phyloP scores from a whole-genome alignment of 1,140 invertebrate species.

The Apis florea region DNA sequence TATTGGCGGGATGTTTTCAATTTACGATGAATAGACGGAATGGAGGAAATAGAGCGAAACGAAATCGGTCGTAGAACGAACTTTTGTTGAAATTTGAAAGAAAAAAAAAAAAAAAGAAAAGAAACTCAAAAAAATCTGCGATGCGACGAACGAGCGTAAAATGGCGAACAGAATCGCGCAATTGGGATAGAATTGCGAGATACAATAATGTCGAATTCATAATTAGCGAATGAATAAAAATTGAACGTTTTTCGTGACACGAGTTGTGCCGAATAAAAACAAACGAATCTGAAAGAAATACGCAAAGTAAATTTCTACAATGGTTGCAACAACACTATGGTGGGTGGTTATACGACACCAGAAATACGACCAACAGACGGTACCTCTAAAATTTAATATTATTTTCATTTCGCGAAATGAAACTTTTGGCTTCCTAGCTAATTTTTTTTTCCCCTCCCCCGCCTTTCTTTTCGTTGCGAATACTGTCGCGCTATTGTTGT shows the following conservation, averaged over 20 bases:
- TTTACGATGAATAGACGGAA: not conserved
- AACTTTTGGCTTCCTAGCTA: constrained; percentile 47
- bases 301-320: constrained; percentile 30
- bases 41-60: not conserved
- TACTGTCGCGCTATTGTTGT: constrained; percentile 7
- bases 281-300: not conserved
- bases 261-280: not conserved
- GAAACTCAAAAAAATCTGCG: not conserved
- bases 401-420: constrained; percentile 66
- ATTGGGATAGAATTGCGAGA: no score
- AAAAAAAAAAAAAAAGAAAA: no score
- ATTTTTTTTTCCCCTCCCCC: constrained; percentile 1
- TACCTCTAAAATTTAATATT: constrained; percentile 62
- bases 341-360: constrained; percentile 29
- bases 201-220: not conserved
- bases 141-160: no score
- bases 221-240: no score
- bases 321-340: not conserved
- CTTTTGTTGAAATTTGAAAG: no score
- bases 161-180: no score
- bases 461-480: not conserved
- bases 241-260: not conserved
- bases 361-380: constrained; percentile 45
- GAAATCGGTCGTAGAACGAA: not conserved
- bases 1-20: not conserved